Base-by-base conservation (phyloP, 2,888 invertebrate genomes). In the Drosophila falleni region DNA sequence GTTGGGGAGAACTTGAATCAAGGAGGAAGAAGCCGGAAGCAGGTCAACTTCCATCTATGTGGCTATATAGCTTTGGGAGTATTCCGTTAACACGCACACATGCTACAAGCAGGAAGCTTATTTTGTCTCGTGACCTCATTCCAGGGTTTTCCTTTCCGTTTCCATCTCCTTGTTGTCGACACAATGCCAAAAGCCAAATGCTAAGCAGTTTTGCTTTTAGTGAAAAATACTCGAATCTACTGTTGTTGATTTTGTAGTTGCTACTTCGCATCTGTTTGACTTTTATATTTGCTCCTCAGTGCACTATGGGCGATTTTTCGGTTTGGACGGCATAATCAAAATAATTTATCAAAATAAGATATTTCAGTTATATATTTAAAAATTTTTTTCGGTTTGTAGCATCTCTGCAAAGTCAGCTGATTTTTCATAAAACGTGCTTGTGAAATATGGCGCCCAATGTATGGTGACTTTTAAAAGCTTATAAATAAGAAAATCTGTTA, bases 191-290 rank as follows among this genome's bases (percentile, higher is more conserved):
- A 75, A 69, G 77, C 70, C 78, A 86, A 84, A 87, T 84, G 83
- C 86, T 84, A 87, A 85, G 87, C 87, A 87, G 83, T 82, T 85
- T 87, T 80, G 86, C 87, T 80, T 87, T 84, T 84, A 84, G 83
- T 84, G 85, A 85, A 81, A 85, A 87, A 85, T 71, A 80, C 86
- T 82, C 44, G 13, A 23, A 47, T 61, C 56, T 62, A 31, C 49
- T 31, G 31, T 31, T 31, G 6, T 10, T 71, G 60, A 53, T 71
- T 58, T 65, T 77, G 47, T 55, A 64, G 54, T 47, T 65, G 50
- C 54, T 68, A 58, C 54, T 41, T 59, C 46, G 49, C 56, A 60
- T 65, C 65, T 72, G 65, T 72, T 74, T 71, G 80, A 71, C 73
- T 81, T 78, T 78, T 65, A 78, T 82, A 85, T 76, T 81, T 69